Conservation (phyloP, 2,113 vertebrate species). For the Nanorana parkeri region DNA sequence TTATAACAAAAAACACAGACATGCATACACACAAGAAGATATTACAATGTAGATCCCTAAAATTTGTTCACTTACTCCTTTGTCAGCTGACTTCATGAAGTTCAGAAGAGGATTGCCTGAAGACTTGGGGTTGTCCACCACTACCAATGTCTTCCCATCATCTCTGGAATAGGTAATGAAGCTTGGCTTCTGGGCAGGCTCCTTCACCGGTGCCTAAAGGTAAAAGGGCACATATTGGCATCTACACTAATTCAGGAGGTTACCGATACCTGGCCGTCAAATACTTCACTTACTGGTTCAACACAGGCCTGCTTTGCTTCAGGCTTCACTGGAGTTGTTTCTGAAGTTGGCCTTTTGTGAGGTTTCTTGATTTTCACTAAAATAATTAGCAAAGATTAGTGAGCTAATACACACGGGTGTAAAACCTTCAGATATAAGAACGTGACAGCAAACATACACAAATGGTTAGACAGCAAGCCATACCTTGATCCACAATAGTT, state of each 20-base stretch:
- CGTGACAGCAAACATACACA: too few species aligned
- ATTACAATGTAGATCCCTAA: too few species aligned
- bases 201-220: not conserved
- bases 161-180: slow-evolving; percentile 55
- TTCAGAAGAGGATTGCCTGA: slow-evolving; percentile 9
- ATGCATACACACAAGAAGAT: too few species aligned
- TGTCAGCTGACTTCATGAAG: slow-evolving; percentile 21
- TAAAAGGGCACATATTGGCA: not conserved
- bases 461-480: slow-evolving; percentile 56
- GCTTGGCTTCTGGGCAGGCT: not conserved
- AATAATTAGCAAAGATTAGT: slow-evolving; percentile 45
- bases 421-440: too few species aligned
- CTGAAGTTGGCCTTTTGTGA: slow-evolving; percentile 69
- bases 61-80: slow-evolving; percentile 54
- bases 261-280: not conserved
- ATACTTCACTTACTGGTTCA: not conserved
- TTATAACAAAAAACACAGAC: too few species aligned
- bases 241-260: not conserved
- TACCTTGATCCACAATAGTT: slow-evolving; percentile 73
- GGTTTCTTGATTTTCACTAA: slow-evolving; percentile 70
- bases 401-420: not conserved
- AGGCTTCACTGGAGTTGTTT: slow-evolving; percentile 62
- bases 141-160: slow-evolving; percentile 55
- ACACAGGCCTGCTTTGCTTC: slow-evolving; percentile 65
- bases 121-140: slow-evolving; percentile 52